Base-by-base conservation (phyloP, 1,140 invertebrate species). In the Hyles vespertilio region DNA sequence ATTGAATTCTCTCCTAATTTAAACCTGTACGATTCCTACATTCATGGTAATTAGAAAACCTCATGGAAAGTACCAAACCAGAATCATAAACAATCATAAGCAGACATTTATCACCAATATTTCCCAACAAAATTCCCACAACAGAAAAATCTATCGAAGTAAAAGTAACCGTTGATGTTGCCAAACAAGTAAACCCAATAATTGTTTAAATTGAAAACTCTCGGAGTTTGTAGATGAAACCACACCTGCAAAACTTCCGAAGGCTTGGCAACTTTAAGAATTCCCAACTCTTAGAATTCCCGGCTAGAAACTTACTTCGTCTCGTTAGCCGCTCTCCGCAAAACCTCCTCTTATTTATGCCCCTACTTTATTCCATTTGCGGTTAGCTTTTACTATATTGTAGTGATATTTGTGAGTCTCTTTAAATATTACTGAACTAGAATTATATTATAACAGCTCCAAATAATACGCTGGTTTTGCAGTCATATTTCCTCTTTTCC, bases 321-420 rank as follows among this genome's bases (percentile, higher is more conserved):
- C 80, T 83, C 74, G 76, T 87, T 82, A 84, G 72, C 65, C 67
- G 75, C 69, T 65, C 67, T 70, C 78, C 72, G 74, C 79, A 80
- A 84, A 84, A 84, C 65, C 53, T 57, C 65, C 36, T 72, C 70
- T 79, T 86, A 84, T 86, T 86, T 83, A 86, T 81, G 76, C 61
- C 57, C 62, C 63, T 79, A 84, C 79, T 84, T 82, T 84, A 78
- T 81, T 78, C 79, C 75, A 78, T 83, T 84, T 79, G 79, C 61
- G 70, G 72, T 63, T 70, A 51, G 50, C 50, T 51, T 51, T 51
- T 34, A 51, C 50, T 34, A 51, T 51, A 51, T 51, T 51, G 50
- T 51, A 33, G 32, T 32, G 50, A 51, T 51, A 51, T 51, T 51
- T 51, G 32, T 51, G 34, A 32, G 11, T 10, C 33, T 32, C 50